Base-by-base conservation (phyloP, 2,113 vertebrate genomes). In the Tenrec ecaudatus region DNA sequence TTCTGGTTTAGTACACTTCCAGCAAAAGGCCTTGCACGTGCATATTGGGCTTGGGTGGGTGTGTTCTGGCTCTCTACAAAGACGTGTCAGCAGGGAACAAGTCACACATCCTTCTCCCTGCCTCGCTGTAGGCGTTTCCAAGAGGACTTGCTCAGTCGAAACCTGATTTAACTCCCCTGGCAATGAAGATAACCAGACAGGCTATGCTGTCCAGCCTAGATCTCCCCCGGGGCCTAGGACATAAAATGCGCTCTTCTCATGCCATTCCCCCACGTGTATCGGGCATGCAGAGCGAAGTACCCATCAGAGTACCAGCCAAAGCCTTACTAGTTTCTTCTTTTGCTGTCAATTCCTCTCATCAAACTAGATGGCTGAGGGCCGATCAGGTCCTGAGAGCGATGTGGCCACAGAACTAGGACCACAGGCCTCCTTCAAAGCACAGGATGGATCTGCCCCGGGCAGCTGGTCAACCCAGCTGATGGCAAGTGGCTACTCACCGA, bases 401-500 rank as follows among this genome's bases (percentile, higher is more conserved):
- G 1, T 2, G 83, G 71, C 29, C 40, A 33, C 82, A 84, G 79
- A 78, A 89, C 40, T 40, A 23, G 0, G 66, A 84, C 94, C 25
- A 36, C 6, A 29, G 0, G 17, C 11, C 12, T 71, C 33, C 82
- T 89, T 91, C 78, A 38, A 82, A 91, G 79, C 3, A 60, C 17
- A 43, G 86, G 92, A 91, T 85, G 62, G 78, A 2, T 91, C 75
- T 62, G 47, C 60, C 78, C 91, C 1, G 14, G 0, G 62, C 80
- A 77, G 38, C 14, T 0, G 64, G 89, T 88, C 88, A 60, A 33
- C 76, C 78, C 58, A 81, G 76, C 36, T 89, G 83, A 76, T 31
- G 27, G 15, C 27, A 25, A 73, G 60, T 0, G 15, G 85, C 58
- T 89, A 96, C 97, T 96, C 98, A 99, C 99, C 99, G 1, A 99